Conservation (phyloP, 2,797 vertebrate genomes). For the Peromyscus eremicus region DNA sequence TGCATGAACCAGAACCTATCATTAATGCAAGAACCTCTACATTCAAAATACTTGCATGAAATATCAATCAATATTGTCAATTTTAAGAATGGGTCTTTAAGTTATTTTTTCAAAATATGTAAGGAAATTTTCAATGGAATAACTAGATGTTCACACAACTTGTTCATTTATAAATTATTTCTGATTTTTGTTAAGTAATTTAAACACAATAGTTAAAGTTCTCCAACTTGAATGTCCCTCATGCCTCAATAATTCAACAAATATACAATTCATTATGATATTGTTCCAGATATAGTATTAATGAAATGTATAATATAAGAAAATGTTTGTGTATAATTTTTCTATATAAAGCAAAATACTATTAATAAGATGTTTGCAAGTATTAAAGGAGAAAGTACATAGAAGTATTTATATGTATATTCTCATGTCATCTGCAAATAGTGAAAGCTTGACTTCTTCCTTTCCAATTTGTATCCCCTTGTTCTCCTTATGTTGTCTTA, state of each 20-base stretch:
- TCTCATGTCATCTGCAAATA: too few relatives aligned
- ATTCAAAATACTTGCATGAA: not conserved
- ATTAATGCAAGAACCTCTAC: not conserved
- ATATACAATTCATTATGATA: not conserved
- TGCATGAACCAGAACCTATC: accelerated
- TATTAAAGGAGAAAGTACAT: not conserved
- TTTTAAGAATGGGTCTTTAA: not conserved
- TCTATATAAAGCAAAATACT: not conserved
- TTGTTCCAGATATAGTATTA: not conserved
- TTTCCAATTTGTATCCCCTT: too few relatives aligned
- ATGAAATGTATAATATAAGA: not conserved
- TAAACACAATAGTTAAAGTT: not conserved
- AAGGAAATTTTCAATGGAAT: not conserved
- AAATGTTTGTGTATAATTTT: not conserved
- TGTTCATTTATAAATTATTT: not conserved
- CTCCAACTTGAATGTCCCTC: not conserved
- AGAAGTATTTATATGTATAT: not conserved
- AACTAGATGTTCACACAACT: not conserved
- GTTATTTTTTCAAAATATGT: not conserved
- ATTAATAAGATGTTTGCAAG: not conserved
- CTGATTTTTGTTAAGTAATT: not conserved
- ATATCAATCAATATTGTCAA: not conserved
- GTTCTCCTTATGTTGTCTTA: too few relatives aligned
- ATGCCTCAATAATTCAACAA: not conserved
- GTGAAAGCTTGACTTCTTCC: too few relatives aligned